Evolutionary conservation across 2,797 vertebrate species (phyloP).

Genomic region (Sorex maritimensis): DNA sequence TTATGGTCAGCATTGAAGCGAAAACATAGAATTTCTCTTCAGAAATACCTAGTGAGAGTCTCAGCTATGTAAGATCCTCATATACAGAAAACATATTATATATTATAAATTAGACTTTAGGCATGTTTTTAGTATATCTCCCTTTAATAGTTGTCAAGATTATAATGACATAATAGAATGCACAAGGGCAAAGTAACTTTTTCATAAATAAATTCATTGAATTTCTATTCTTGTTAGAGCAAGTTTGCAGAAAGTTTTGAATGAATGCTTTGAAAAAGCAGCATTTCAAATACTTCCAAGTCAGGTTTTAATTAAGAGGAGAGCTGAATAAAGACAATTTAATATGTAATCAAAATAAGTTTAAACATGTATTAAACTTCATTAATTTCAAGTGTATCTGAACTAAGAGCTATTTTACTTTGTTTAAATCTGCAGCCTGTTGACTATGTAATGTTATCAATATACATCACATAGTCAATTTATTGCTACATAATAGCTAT

Average conservation of each 20-base stretch:
- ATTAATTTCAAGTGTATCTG: background rate
- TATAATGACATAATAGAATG: background rate
- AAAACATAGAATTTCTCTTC: background rate
- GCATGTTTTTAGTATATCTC: background rate
- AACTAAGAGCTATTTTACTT: background rate
- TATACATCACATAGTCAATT: rapidly evolving
- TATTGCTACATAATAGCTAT: background rate
- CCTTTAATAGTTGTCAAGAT: background rate
- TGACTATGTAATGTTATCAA: background rate
- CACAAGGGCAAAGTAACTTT: background rate
- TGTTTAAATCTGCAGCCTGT: background rate
- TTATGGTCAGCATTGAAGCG: background rate
- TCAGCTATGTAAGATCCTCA: background rate
- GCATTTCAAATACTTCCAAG: slow-evolving; percentile 22
- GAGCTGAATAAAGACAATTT: no score
- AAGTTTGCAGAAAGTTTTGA: background rate
- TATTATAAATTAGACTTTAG: slow-evolving; percentile 15
- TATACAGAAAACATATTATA: background rate
- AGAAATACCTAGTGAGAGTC: background rate
- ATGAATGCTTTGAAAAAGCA: background rate
- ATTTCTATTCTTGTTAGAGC: slow-evolving; percentile 19
- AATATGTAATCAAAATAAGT: no score
- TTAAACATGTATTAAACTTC: background rate
- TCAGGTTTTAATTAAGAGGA: no score
- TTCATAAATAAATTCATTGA: background rate